These are phyloP conservation scores for Crotalus helleri DNA, from an alignment of 2,113 vertebrate species.

Conservation along the genomic window DNA sequence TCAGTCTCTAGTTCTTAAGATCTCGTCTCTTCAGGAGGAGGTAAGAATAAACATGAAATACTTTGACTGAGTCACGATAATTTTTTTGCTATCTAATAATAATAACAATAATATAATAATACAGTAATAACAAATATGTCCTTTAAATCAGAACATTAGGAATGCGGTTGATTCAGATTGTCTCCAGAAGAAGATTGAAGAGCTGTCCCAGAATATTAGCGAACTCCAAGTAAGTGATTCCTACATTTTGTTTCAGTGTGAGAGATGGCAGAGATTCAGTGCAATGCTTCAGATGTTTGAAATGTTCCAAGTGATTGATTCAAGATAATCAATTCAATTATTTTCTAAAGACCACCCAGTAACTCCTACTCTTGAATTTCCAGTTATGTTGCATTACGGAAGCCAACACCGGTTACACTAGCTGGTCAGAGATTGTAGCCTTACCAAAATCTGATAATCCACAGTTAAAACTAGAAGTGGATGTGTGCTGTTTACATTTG, in stretches of 20 bases:
- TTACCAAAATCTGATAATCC: background rate
- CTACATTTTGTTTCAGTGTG: background rate
- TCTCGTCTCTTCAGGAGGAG: slow-evolving; percentile 85
- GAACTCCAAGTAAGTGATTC: slow-evolving; percentile 78
- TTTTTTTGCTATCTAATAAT: background rate
- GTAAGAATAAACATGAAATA: slow-evolving; percentile 43
- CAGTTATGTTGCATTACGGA: background rate
- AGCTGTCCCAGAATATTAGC: slow-evolving; percentile 72
- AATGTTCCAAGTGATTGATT: background rate
- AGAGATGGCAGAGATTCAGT: background rate
- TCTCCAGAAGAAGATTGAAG: slow-evolving; percentile 79
- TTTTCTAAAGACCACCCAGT: background rate
- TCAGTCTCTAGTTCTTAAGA: slow-evolving; percentile 76
- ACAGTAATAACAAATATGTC: background rate
- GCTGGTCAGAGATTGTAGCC: background rate
- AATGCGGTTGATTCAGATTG: slow-evolving; percentile 73
- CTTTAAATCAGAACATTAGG: slow-evolving; percentile 77
- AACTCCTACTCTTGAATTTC: background rate
- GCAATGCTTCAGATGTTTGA: background rate
- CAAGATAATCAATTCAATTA: background rate
- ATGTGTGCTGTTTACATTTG: background rate
- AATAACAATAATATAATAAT: background rate
- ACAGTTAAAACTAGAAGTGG: background rate
- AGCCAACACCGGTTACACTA: background rate
- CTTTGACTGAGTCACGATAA: background rate